Evolutionary conservation across 2,888 invertebrate species (phyloP).

Genomic region (Lithophane leautieri): DNA sequence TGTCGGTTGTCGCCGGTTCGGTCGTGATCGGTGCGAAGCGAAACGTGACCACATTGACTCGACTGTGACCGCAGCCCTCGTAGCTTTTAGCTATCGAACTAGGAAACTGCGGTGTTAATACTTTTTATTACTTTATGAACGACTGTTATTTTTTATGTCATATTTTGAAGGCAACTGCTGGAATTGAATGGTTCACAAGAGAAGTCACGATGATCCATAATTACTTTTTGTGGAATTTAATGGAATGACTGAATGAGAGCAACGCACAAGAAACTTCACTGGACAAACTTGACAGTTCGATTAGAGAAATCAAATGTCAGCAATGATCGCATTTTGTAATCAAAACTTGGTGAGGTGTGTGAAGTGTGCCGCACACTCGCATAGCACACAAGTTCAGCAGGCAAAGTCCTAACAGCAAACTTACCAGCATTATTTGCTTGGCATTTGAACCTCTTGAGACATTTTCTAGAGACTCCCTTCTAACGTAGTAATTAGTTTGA

Average conservation of each 20-base stretch:
- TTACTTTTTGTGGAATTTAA: neutral
- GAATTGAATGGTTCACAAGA: neutral
- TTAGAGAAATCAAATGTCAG: conserved; percentile 6
- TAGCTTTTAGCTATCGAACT: conserved; percentile 58
- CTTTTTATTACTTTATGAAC: conserved; percentile 57
- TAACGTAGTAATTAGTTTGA: conserved; percentile 54
- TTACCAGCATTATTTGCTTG: conserved; percentile 20
- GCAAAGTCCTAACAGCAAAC: conserved; percentile 22
- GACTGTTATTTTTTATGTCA: conserved; percentile 27
- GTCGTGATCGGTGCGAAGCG: conserved; percentile 69
- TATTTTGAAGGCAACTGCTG: conserved; percentile 7
- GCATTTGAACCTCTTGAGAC: conserved; percentile 28
- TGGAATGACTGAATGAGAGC: neutral
- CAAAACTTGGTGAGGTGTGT: conserved; percentile 9
- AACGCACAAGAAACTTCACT: conserved; percentile 5
- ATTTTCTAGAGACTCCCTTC: conserved; percentile 21
- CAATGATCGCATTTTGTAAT: conserved; percentile 24
- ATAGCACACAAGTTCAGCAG: conserved; percentile 17
- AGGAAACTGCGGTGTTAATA: conserved; percentile 65
- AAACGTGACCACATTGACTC: conserved; percentile 68
- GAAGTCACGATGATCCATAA: conserved; percentile 18
- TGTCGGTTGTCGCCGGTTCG: conserved; percentile 37
- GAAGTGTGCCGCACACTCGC: neutral
- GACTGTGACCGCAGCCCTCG: conserved; percentile 44
- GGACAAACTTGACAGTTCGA: conserved; percentile 3